Percentiles rank a stretch among this genome's conserved stretches.
Evolutionary conservation across 2,888 invertebrate species (phyloP).

Genomic region (Pammene fasciana): DNA sequence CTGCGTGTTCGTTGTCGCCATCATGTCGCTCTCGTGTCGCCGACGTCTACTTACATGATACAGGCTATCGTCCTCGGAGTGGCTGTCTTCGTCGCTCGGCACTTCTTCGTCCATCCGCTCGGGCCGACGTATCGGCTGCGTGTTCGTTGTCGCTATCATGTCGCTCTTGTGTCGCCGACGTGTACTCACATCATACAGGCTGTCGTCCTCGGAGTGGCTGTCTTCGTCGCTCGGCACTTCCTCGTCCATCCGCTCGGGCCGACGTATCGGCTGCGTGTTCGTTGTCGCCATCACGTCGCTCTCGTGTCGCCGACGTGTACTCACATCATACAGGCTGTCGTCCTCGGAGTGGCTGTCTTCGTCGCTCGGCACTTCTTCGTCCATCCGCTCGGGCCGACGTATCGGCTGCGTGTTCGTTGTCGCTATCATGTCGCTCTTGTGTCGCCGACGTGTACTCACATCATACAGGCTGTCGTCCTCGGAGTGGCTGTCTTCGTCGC

Average conservation of each 20-base stretch:
- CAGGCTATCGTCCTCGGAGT: too few species aligned
- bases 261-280: not conserved
- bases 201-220: constrained; percentile 59
- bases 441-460: constrained; percentile 52
- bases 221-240: constrained; percentile 65
- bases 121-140: not conserved
- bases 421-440: not conserved
- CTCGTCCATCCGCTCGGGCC: constrained; percentile 51
- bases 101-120: too few species aligned
- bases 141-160: not conserved
- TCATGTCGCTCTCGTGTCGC: too few species aligned
- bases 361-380: constrained; percentile 67
- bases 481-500: constrained; percentile 58
- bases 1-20: too few species aligned
- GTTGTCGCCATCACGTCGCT: not conserved
- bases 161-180: not conserved
- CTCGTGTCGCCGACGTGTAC: constrained; percentile 42
- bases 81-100: too few species aligned
- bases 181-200: constrained; percentile 65
- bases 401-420: not conserved
- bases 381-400: constrained; percentile 33
- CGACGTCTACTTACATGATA: too few species aligned
- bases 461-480: constrained; percentile 68
- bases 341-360: constrained; percentile 58
- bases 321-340: constrained; percentile 67